Evolutionary conservation across 2,797 vertebrate genomes (phyloP).

Genomic region (Sebastes iracundus): DNA sequence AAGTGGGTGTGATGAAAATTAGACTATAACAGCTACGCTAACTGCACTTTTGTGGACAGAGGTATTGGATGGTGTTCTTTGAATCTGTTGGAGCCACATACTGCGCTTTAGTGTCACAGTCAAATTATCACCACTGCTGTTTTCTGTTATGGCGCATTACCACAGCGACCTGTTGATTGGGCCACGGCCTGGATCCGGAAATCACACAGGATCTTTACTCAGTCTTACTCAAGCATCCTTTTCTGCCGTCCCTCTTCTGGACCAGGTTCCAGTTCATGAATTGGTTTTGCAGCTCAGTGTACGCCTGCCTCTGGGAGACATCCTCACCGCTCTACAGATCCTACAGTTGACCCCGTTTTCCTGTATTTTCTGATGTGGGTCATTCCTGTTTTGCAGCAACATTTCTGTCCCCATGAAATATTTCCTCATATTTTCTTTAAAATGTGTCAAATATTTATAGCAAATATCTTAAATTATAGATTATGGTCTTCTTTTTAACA

Average conservation of each 20-base stretch:
- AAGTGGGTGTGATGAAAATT: conserved; percentile 33
- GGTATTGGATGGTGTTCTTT: not conserved
- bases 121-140: not conserved
- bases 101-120: not conserved
- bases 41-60: conserved; percentile 10
- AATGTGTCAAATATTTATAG: no score
- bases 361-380: not conserved
- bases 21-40: not conserved
- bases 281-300: not conserved
- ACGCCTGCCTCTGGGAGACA: not conserved
- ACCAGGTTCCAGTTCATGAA: not conserved
- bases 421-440: no score
- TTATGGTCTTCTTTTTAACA: no score
- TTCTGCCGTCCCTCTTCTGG: not conserved
- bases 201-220: not conserved
- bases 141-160: not conserved
- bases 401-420: no score
- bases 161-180: not conserved
- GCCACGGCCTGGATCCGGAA: not conserved
- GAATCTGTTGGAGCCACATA: not conserved
- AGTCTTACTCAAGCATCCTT: not conserved
- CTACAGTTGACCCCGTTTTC: not conserved
- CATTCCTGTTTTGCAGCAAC: no score
- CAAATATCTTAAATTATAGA: no score
- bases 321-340: not conserved